phyloP scores from a whole-genome alignment of 2,113 vertebrate species.

The Zosterops borbonicus region DNA sequence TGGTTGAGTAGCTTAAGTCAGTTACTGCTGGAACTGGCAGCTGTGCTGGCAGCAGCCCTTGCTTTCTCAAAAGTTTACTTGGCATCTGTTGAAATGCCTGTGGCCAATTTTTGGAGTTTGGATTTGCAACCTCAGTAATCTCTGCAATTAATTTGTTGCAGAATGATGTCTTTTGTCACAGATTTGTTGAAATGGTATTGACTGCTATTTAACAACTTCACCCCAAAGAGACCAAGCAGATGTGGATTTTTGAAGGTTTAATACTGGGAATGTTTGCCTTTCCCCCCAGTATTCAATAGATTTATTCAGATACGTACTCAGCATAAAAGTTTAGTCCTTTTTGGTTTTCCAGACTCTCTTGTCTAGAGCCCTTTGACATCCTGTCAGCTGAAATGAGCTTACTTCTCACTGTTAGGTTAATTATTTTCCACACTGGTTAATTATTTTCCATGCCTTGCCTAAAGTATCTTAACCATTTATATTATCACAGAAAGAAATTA shows the following conservation, averaged over 20 bases:
- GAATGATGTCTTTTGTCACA: neutral
- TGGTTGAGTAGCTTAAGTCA: neutral
- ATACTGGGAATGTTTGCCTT: neutral
- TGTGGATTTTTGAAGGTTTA: neutral
- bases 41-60: neutral
- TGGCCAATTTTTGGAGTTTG: neutral
- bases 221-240: neutral
- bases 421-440: neutral
- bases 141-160: neutral
- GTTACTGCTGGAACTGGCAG: neutral
- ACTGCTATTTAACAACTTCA: neutral
- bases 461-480: neutral
- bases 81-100: neutral
- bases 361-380: neutral
- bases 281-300: neutral
- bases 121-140: neutral
- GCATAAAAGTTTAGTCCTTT: neutral
- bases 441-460: neutral
- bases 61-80: neutral
- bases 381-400: neutral
- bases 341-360: neutral
- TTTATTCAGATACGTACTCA: neutral
- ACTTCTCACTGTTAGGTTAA: neutral
- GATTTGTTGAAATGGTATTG: neutral
- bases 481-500: neutral